Evolutionary conservation across 2,888 invertebrate genomes (phyloP).

Genomic region (Caenorhabditis auriculariae): DNA sequence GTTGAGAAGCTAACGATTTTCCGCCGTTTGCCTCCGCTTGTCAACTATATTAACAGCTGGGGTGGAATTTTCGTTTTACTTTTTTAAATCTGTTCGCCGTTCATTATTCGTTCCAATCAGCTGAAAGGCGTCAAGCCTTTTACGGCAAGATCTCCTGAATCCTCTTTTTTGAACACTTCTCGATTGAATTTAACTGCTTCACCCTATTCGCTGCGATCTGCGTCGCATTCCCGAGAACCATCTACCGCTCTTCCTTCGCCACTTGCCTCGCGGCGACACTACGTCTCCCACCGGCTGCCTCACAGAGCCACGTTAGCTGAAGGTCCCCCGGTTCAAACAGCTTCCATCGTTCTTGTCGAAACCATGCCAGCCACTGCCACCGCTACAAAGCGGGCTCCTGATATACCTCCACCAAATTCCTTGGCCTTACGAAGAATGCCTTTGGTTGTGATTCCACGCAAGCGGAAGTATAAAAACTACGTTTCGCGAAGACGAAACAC

Average conservation of each 20-base stretch:
- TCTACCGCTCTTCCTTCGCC: constrained; percentile 25
- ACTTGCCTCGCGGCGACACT: constrained; percentile 33
- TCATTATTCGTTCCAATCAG: too few relatives aligned
- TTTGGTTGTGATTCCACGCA: constrained; percentile 59
- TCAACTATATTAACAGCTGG: too few relatives aligned
- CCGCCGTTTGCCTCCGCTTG: too few relatives aligned
- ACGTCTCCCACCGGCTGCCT: constrained; percentile 51
- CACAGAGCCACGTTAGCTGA: constrained; percentile 46
- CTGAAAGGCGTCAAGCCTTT: too few relatives aligned
- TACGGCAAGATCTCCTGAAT: too few relatives aligned
- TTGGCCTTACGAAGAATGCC: constrained; percentile 51
- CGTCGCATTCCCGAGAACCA: too few relatives aligned
- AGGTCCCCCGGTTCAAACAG: constrained; percentile 40
- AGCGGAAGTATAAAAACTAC: constrained; percentile 61
- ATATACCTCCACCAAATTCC: constrained; percentile 9
- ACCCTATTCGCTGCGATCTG: too few relatives aligned
- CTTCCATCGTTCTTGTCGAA: constrained; percentile 29
- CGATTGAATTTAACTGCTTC: too few relatives aligned
- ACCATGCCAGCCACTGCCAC: constrained; percentile 3
- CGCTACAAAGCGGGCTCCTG: constrained; percentile 12
- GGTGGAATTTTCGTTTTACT: too few relatives aligned
- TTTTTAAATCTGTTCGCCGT: too few relatives aligned
- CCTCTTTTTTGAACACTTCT: too few relatives aligned
- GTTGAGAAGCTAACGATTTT: too few relatives aligned
- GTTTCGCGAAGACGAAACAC: constrained; percentile 57